phyloP scores from a whole-genome alignment of 2,888 invertebrate genomes.

The Seira musarum region DNA sequence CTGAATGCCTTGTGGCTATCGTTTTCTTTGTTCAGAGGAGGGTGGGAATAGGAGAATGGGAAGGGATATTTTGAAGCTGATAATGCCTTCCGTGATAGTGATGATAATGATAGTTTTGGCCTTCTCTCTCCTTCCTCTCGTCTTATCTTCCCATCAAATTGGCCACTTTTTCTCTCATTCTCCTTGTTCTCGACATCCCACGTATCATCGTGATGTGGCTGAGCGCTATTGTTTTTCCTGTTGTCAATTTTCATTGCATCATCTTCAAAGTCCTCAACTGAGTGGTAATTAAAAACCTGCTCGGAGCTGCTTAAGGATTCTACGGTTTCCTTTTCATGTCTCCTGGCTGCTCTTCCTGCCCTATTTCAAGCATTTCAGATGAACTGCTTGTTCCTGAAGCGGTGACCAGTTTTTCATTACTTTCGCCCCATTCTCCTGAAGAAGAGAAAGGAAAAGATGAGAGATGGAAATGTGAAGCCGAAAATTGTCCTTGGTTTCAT shows the following conservation, averaged over 20 bases:
- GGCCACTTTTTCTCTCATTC: not conserved
- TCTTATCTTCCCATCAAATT: not conserved
- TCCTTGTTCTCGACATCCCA: constrained; percentile 18
- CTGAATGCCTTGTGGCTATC: not conserved
- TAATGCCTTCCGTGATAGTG: no score
- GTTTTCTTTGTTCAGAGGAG: no score
- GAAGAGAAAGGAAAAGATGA: no score
- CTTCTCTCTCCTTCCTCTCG: not conserved
- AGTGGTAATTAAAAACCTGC: constrained; percentile 50
- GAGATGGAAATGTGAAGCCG: no score
- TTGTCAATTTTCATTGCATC: constrained; percentile 29
- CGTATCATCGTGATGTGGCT: constrained; percentile 16
- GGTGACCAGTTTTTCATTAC: constrained; percentile 8
- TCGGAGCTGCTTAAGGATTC: not conserved
- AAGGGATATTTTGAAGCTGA: no score
- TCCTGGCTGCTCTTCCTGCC: not conserved
- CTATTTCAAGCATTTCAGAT: constrained; percentile 22
- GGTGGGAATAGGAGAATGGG: no score
- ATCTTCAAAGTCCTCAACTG: constrained; percentile 23
- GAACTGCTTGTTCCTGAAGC: constrained; percentile 1
- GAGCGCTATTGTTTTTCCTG: constrained; percentile 27
- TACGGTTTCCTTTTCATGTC: no score
- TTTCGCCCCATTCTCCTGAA: not conserved
- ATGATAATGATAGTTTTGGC: not conserved
- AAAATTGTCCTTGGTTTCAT: no score